phyloP scores from a whole-genome alignment of 2,797 vertebrate genomes.

The Gobio occitaniae region DNA sequence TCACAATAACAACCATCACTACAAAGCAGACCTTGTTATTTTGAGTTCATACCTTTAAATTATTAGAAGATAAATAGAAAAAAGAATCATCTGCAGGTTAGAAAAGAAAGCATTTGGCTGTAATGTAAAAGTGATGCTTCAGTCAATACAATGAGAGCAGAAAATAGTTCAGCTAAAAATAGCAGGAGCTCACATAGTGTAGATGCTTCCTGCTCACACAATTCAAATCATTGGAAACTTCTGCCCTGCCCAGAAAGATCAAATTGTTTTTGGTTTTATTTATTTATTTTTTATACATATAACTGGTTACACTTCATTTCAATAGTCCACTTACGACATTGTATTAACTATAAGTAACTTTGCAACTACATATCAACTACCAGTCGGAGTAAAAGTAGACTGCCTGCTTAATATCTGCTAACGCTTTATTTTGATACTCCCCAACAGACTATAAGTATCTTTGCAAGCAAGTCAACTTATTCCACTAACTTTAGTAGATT shows the following conservation, averaged over 20 bases:
- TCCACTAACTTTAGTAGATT: background rate
- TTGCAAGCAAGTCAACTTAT: background rate
- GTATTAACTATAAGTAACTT: background rate
- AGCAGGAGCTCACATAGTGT: conserved; percentile 73
- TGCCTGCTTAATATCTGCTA: background rate
- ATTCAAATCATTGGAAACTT: conserved; percentile 59
- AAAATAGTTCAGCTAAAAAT: conserved; percentile 78
- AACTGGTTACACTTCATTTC: background rate
- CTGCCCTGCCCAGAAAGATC: conserved; percentile 37
- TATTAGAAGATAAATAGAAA: background rate
- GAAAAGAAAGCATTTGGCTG: background rate
- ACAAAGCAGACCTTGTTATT: background rate
- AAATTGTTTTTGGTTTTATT: background rate
- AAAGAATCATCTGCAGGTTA: background rate
- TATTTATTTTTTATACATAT: background rate
- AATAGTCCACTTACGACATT: background rate
- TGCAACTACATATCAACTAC: background rate
- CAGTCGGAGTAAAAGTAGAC: background rate
- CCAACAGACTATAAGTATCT: background rate
- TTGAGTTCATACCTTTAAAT: background rate
- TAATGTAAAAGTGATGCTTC: conserved; percentile 26
- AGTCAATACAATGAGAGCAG: conserved; percentile 35
- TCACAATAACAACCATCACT: background rate
- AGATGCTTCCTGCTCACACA: conserved; percentile 65
- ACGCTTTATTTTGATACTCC: background rate